These are phyloP conservation scores for Metaphire vulgaris DNA, from an alignment of 1,140 invertebrate species.

Conservation along the genomic window DNA sequence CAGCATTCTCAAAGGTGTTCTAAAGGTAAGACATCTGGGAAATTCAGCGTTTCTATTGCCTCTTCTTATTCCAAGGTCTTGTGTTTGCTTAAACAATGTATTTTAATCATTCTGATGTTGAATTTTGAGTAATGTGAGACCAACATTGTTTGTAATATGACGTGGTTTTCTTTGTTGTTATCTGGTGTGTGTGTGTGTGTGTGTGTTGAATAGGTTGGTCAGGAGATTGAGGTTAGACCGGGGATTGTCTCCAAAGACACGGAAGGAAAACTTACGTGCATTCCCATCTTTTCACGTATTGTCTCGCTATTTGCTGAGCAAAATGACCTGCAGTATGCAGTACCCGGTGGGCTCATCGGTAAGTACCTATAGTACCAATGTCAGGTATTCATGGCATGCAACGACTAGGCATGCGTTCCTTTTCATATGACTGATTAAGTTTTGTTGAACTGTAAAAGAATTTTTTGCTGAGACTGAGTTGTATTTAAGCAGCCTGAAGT, in stretches of 20 bases:
- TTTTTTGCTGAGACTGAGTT: not conserved
- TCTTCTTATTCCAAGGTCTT: no score
- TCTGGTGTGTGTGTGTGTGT: no score
- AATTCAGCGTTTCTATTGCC: no score
- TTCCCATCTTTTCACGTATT: slow-evolving; percentile 92
- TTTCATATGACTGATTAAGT: not conserved
- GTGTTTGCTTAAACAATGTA: no score
- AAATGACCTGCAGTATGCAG: slow-evolving; percentile 96
- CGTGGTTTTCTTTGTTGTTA: no score
- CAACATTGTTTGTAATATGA: no score
- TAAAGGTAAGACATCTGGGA: slow-evolving; percentile 64
- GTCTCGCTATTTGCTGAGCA: slow-evolving; percentile 98
- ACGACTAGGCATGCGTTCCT: not conserved
- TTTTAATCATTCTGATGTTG: no score
- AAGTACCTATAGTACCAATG: slow-evolving; percentile 28
- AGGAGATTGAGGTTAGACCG: slow-evolving; percentile 84
- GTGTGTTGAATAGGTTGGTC: slow-evolving; percentile 60
- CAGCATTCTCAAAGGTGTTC: slow-evolving; percentile 88
- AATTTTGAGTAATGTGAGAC: no score
- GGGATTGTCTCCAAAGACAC: slow-evolving; percentile 91
- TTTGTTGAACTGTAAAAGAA: not conserved
- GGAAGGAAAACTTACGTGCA: slow-evolving; percentile 89
- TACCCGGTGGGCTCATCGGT: slow-evolving; percentile 95
- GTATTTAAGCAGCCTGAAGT: not conserved
- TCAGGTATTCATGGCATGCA: slow-evolving; percentile 12